Conservation (phyloP, 2,113 vertebrate species). For the Silurus asotus region DNA sequence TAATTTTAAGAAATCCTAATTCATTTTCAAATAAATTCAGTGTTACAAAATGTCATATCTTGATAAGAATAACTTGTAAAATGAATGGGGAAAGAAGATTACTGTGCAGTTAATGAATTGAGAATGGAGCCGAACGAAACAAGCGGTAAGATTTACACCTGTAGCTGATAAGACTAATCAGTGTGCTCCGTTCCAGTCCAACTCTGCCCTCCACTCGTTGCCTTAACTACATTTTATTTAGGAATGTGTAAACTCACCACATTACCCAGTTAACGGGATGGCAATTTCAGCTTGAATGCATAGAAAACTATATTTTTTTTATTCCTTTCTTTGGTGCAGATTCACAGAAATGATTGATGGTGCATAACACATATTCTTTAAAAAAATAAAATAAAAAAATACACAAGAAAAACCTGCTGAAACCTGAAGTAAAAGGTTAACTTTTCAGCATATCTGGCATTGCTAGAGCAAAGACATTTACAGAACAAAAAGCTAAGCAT, state of each 20-base stretch:
- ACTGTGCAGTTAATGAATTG: too few species aligned
- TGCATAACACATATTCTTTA: not conserved
- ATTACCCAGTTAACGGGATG: not conserved
- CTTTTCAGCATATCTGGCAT: not conserved
- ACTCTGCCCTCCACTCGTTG: too few species aligned
- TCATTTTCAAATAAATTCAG: not conserved
- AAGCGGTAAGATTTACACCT: too few species aligned
- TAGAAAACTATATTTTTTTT: not conserved
- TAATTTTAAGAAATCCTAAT: not conserved
- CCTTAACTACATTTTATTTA: not conserved
- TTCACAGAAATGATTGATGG: not conserved
- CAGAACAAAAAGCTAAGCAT: conserved; percentile 11
- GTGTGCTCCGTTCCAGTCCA: too few species aligned
- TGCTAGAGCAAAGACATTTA: conserved; percentile 13
- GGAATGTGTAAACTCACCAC: not conserved
- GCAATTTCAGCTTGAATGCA: not conserved
- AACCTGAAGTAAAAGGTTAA: not conserved
- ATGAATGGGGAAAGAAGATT: too few species aligned
- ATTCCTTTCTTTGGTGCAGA: not conserved
- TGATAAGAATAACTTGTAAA: not conserved
- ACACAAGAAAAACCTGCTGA: not conserved
- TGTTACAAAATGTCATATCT: not conserved
- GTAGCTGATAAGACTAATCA: too few species aligned
- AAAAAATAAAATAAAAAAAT: not conserved
- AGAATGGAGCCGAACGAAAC: too few species aligned